A percentile compares a stretch with the other conserved stretches of the same genome.
Evolutionary conservation across 2,113 vertebrate genomes (phyloP).

Genomic region (Typhlomys cinereus): DNA sequence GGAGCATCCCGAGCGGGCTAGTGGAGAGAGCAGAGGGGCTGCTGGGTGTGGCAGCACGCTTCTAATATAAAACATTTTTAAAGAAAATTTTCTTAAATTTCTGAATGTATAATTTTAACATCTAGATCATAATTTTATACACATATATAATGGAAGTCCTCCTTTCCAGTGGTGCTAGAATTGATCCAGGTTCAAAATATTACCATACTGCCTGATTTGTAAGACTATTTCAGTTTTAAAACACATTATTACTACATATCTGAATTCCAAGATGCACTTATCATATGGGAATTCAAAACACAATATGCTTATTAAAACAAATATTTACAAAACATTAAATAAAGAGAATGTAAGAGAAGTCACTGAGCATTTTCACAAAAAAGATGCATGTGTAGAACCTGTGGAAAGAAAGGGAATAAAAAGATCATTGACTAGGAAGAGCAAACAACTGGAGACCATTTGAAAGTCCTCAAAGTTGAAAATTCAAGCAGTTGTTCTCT

Average conservation of each 20-base stretch:
- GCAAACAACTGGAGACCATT: neutral
- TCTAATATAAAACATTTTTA: too few relatives aligned
- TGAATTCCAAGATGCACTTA: neutral
- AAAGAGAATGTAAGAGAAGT: neutral
- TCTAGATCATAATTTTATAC: neutral
- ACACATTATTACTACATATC: neutral
- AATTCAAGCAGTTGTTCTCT: neutral
- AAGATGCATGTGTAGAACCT: neutral
- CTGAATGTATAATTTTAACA: neutral
- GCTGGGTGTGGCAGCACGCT: too few relatives aligned
- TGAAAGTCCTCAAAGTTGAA: neutral
- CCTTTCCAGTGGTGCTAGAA: neutral
- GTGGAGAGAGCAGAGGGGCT: too few relatives aligned
- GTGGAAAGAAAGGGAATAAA: neutral
- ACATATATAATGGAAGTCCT: too few relatives aligned
- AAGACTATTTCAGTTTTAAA: neutral
- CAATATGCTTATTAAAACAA: neutral
- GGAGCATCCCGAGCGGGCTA: too few relatives aligned
- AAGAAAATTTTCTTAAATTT: neutral
- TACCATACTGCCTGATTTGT: neutral
- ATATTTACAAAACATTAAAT: neutral
- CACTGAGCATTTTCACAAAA: neutral
- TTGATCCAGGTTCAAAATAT: neutral
- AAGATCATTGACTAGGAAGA: neutral
- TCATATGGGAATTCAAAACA: neutral